Conservation (phyloP, 2,888 invertebrate genomes). For the Poecilobothrus nobilitatus region DNA sequence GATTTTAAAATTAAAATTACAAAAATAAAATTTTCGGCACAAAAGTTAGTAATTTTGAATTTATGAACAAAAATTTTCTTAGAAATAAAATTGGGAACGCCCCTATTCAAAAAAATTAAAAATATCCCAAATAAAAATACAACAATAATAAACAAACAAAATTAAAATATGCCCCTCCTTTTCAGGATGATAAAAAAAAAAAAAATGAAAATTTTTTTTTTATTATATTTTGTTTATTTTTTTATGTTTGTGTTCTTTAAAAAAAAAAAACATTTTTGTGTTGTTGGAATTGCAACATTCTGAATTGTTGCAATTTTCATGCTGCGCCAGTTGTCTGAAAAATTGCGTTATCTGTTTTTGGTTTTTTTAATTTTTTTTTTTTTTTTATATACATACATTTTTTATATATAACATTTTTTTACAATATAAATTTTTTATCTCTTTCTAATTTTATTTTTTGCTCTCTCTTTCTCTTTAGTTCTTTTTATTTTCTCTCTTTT, state of each 20-base stretch:
- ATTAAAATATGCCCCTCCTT: neutral
- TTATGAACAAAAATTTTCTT: neutral
- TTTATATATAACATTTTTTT: no score
- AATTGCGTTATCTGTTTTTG: no score
- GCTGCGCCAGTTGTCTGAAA: constrained; percentile 4
- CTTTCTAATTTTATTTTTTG: no score
- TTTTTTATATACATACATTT: no score
- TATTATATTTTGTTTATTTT: neutral
- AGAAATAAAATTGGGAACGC: neutral
- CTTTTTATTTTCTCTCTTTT: no score
- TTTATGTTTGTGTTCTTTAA: neutral
- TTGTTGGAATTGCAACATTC: neutral
- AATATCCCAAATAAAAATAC: neutral
- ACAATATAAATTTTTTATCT: no score
- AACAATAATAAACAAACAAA: neutral
- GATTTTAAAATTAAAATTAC: no score
- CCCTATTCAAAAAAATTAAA: neutral
- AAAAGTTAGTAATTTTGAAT: neutral
- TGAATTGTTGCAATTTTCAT: constrained; percentile 1
- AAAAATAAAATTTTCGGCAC: no score
- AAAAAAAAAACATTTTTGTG: neutral
- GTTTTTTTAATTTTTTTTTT: no score
- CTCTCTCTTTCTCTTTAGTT: no score
- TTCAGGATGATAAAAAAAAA: neutral
- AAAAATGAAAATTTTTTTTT: neutral